Evolutionary conservation across 2,113 vertebrate species (phyloP), one percentile per base, ranked within the genome.

Genomic region (Malurus elegans): DNA sequence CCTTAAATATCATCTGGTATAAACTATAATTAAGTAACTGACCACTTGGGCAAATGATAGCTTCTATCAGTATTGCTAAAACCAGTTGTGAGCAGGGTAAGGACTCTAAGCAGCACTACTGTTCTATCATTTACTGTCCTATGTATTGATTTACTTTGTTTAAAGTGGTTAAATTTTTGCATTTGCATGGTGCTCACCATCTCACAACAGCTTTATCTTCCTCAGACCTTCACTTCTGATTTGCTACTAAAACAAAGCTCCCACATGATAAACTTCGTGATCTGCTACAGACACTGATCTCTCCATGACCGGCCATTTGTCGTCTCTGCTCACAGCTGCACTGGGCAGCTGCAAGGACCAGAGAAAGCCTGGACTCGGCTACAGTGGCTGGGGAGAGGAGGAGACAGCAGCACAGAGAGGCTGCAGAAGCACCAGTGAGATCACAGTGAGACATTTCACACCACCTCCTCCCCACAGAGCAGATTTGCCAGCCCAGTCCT

Each of bases 1-100:
- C 81, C 92, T 95, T 95, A 91, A 97, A 42, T 88, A 94, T 90
- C 38, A 96, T 85, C 62, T 97, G 73, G 73, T 48, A 93, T 82
- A 92, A 96, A 87, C 69, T 95, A 78, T 54, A 97, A 79, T 95
- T 93, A 97, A 98, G 69, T 84, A 97, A 95, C 51, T 31, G 67
- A 61, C 44, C 88, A 82, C 16, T 94, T 38, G 71, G 23, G 78
- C 83, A 96, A 97, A 91, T 79, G 97, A 92, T 40, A 95, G 57
- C 54, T 97, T 88, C 48, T 65, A 5, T 21, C 18, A 23, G 29
- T 93, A 83, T 60, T 94, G 87, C 60, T 94, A 69, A 92, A 79
- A 79, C 50, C 48, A 67, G 50, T 40, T 86, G 18, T 69, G 42
- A 95, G 42, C 28, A 73, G 29, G 26, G 29, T 56, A 57, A 83